Evolutionary conservation across 2,797 vertebrate species (phyloP), one percentile per base, ranked within the genome.

Genomic region (Tapera naevia): DNA sequence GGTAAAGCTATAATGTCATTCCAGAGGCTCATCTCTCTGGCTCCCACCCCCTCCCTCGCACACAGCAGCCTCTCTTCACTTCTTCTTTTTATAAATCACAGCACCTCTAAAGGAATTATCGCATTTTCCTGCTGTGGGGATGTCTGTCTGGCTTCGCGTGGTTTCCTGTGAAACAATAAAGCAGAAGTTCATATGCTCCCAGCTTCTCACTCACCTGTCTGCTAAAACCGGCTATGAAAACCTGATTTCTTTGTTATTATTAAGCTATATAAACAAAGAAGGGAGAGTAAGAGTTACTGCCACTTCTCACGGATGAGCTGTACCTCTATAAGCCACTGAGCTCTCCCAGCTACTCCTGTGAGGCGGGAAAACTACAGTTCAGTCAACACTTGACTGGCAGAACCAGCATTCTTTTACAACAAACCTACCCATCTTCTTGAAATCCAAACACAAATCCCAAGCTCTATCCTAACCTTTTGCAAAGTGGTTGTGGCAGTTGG

Each of bases 1-100:
- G 92, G 94, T 94, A 93, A 67, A 83, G 94, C 70, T 80, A 93
- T 93, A 96, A 95, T 76, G 93, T 96, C 97, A 94, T 93, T 96
- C 80, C 69, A 71, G 78, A 17, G 86, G 87, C 83, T 95, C 98
- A 97, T 97, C 97, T 86, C 95, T 66, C 83, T 7, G 1, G 45
- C 80, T 82, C 76, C 90, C 1, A 4, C 76, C 93, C 91, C 66
- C 41, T 69, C n/a, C 76, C 87, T 32, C 80, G 86, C 75, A 15
- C 72, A 67, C 0, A 17, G 8, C 37, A 78, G 92, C 75, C 90
- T 57, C 45, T 66, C 87, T 86, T 88, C 30, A 16, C 79, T 80
- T 35, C 41, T 80, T 5, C 89, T 39, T 4, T 58, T 71, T 88
- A 43, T 11, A 64, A 92, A 95, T 78, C 94, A 83, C 90, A 88